Evolutionary conservation across 2,888 invertebrate species (phyloP).

Genomic region (Drepana falcataria): DNA sequence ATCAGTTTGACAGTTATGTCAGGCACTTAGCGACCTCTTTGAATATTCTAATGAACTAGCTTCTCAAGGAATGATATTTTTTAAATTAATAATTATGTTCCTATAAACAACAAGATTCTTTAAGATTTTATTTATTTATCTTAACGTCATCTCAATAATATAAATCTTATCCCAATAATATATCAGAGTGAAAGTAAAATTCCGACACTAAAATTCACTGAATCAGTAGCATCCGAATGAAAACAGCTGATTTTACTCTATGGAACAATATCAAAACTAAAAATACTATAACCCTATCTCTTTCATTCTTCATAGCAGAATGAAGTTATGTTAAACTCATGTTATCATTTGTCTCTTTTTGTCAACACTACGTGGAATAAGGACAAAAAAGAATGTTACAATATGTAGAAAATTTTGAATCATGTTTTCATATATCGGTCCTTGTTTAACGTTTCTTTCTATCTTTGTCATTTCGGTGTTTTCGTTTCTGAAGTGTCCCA

Average conservation of each 20-base stretch:
- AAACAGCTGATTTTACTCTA: conserved; percentile 58
- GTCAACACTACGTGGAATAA: conserved; percentile 3
- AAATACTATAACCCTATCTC: conserved; percentile 22
- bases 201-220: too few relatives aligned
- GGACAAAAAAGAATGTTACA: conserved; percentile 5
- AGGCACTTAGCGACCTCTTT: too few relatives aligned
- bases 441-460: conserved; percentile 23
- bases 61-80: too few relatives aligned
- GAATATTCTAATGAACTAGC: too few relatives aligned
- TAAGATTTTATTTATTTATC: too few relatives aligned
- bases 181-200: too few relatives aligned
- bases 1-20: too few relatives aligned
- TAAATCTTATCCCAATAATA: too few relatives aligned
- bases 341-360: conserved; percentile 13
- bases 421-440: conserved; percentile 13
- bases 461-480: conserved; percentile 35
- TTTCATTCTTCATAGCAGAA: conserved; percentile 14
- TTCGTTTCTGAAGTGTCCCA: conserved; percentile 44
- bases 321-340: not conserved
- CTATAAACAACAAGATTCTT: too few relatives aligned
- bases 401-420: not conserved
- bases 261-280: conserved; percentile 11
- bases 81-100: too few relatives aligned
- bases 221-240: not conserved
- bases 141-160: too few relatives aligned